Percentiles rank a stretch among this genome's conserved stretches.
phyloP scores from a whole-genome alignment of 2,888 invertebrate genomes.

The Oscheius sp. region DNA sequence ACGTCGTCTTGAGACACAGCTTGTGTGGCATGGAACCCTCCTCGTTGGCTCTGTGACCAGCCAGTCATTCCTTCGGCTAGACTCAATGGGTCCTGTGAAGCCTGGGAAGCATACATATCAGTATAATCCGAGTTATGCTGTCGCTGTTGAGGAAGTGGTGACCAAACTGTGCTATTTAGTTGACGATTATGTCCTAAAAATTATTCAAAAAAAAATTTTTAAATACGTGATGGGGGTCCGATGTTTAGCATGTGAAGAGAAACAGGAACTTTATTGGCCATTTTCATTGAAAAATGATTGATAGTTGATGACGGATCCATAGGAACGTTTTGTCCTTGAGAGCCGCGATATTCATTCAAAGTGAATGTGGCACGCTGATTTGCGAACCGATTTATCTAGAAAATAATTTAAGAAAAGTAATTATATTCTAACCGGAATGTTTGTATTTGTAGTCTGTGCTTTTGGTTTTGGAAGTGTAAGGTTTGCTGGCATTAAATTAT shows the following conservation, averaged over 20 bases:
- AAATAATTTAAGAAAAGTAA: not conserved
- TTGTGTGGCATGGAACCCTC: not conserved
- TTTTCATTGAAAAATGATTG: conserved; percentile 38
- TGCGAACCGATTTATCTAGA: conserved; percentile 26
- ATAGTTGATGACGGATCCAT: conserved; percentile 41
- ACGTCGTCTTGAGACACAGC: conserved; percentile 35
- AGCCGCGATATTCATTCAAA: conserved; percentile 41
- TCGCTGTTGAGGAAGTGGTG: not conserved
- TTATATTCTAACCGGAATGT: conserved; percentile 19
- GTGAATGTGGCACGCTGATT: conserved; percentile 44
- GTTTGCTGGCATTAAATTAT: conserved; percentile 92
- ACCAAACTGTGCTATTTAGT: conserved; percentile 1
- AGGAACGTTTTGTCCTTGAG: conserved; percentile 4
- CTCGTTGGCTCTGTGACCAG: conserved; percentile 40
- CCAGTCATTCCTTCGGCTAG: conserved; percentile 34
- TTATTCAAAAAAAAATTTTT: not conserved
- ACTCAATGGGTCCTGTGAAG: conserved; percentile 32
- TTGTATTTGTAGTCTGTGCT: conserved; percentile 36
- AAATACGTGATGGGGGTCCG: not conserved
- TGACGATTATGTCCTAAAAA: not conserved
- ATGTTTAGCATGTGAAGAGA: conserved; percentile 51
- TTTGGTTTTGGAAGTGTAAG: conserved; percentile 88
- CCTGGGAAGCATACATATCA: conserved; percentile 31
- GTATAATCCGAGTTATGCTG: not conserved
- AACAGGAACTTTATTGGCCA: conserved; percentile 38